Base-by-base conservation (phyloP, 2,113 vertebrate genomes). In the Halichoeres trimaculatus region DNA sequence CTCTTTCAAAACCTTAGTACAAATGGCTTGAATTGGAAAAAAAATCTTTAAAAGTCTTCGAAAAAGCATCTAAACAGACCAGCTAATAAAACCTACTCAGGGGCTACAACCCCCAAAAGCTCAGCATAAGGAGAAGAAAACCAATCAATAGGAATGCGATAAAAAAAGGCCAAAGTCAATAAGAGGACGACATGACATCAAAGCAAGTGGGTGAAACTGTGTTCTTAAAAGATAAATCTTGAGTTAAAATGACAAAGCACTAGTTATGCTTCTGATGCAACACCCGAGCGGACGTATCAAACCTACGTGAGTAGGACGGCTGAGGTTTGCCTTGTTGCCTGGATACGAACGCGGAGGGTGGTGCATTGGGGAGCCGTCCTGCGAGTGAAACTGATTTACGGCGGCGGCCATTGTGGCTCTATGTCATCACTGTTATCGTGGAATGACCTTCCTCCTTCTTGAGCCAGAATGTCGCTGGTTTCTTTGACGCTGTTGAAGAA, bases 201-300 rank as follows among this genome's bases (percentile, higher is more conserved):
- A 30, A 30, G 30, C 30, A 30, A 30, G 30, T 6, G 3, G 3
- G 30, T 30, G n/a, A 30, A 6, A 30, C 3, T 30, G 30, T 30
- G 30, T 30, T 30, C 6, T 30, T 30, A 30, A 30, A 30, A 30
- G 30, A 30, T 30, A 30, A 30, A 50, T 4, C 30, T 23, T 12
- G 2, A 58, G 53, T 17, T 20, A 2, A 74, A 58, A 52, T 26
- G 8, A 19, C 41, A 22, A 9, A 76, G 84, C 71, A 92, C 92
- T 94, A 94, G 60, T 92, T 93, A 66, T 70, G 77, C 81, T 91
- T 92, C 92, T 94, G 94, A 94, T 92, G 94, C 92, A 94, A 94
- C 89, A 84, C 68, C 60, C 55, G 22, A 9, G 93, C 93, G 94
- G 92, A 94, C 50, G 92, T 78, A 93, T 91, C 81, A 88, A 80